Percentiles rank a stretch among this genome's conserved stretches.
These are phyloP conservation scores for Stomatorhinus ivindoensis DNA, from an alignment of 2,113 vertebrate genomes.

Conservation along the genomic window DNA sequence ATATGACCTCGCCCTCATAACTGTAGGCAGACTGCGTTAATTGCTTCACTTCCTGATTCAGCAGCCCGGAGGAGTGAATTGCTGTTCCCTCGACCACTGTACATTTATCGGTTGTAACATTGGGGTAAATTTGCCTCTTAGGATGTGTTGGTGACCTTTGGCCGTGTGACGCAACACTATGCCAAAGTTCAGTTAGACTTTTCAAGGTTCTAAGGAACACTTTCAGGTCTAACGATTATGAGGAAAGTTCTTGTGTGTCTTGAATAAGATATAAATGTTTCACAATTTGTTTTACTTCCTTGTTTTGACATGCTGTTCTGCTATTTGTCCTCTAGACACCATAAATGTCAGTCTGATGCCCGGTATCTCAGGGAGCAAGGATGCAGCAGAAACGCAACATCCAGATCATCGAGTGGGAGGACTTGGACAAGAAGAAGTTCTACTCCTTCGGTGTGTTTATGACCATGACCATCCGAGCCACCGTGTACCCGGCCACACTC, in stretches of 20 bases:
- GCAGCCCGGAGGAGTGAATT: neutral
- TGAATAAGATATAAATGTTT: neutral
- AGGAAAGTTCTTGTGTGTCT: neutral
- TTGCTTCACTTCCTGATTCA: neutral
- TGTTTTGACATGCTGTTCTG: neutral
- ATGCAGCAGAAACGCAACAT: conserved; percentile 76
- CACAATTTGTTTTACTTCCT: neutral
- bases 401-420: conserved; percentile 96
- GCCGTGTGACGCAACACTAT: neutral
- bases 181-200: neutral
- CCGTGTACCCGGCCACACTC: conserved; percentile 86
- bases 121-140: neutral
- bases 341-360: conserved; percentile 24
- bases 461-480: conserved; percentile 86
- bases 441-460: conserved; percentile 87
- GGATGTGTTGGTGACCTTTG: neutral
- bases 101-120: neutral
- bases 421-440: conserved; percentile 96
- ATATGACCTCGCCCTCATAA: neutral
- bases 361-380: conserved; percentile 21
- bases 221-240: neutral
- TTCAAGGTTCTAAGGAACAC: neutral
- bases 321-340: neutral
- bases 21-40: neutral
- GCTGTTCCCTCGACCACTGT: neutral